Base-by-base conservation (phyloP, 1,140 invertebrate genomes). In the Lordiphosa collinella region DNA sequence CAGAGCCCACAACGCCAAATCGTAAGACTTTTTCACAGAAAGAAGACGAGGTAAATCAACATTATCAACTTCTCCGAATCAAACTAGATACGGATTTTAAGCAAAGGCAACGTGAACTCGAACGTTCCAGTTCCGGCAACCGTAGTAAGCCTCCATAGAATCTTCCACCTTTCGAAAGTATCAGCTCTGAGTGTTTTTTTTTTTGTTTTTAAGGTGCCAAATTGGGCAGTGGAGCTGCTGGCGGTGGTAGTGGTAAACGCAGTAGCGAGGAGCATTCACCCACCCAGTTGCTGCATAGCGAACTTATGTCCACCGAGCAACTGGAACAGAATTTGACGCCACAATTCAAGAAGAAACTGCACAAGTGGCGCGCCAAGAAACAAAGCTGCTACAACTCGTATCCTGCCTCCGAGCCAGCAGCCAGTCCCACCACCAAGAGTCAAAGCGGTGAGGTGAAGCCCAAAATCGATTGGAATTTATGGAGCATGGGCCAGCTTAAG, bases 291-390 rank as follows among this genome's bases (percentile, higher is more conserved):
- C 6, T 68, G 12, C 67, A 76, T 48, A 69, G 48, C 29, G 78
- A 84, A 9, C 59, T 84, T 6, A 48, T 78, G 55, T 79, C 85
- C 48, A 74, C 87, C 8, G 76, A 89, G 18, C 56, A 90, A 9
- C 75, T 89, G 25, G 93, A 94, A 64, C 93, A 94, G 38, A 92
- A 94, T 69, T 80, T 95, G 3, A 93, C 94, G 2, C 92, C 93
- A 0, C 94, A 95, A 58, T 96, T 96, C 86, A 91, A 93, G 34
- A 95, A 95, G 88, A 96, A 96, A 86, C 89, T 96, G 1, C 92
- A 94, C 62, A 95, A 96, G 79, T 96, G 95, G 95, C 93, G 93
- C n/a, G 92, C 93, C 70, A 95, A 94, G 73, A 93, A 93, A 13
- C 89, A 88, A 32, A 78, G 47, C 46, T 78, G 55, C 41, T 55